Evolutionary conservation across 2,113 vertebrate species (phyloP), one percentile per base, ranked within the genome.

Genomic region (Nycticorax nycticorax): DNA sequence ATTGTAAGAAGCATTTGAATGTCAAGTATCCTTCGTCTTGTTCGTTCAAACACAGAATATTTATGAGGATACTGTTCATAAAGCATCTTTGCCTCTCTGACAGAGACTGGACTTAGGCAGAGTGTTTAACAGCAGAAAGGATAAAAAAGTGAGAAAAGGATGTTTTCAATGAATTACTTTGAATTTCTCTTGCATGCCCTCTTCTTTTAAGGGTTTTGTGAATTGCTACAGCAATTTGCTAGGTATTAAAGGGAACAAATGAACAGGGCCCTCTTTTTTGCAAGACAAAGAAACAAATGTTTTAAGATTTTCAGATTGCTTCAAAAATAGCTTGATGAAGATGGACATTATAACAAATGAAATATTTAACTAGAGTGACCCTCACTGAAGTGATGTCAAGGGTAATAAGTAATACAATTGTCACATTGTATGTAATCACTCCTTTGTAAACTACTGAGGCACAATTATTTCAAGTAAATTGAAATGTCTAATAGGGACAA

Each of bases 341-440:
- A 95, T 84, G 84, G 93, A 94, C 93, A 48, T 94, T 75, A 55
- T 39, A 94, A 88, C 84, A 95, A 96, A 95, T 80, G 91, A 89
- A 97, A 97, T 95, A 91, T 93, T 93, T 93, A 95, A 93, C 93
- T 93, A 72, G 94, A 91, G 78, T 95, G 92, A 96, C 94, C 95
- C 94, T 80, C 62, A 41, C 79, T 95, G 89, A 93, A 93, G 82
- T 78, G 93, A 96, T 95, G 95, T 94, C 93, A 95, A 92, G 94
- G 79, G 88, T 88, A 88, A 94, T 93, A 96, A 97, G 83, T 95
- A 96, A 96, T 93, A 88, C 95, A 92, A 60, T 92, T 96, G 93
- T 93, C 85, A 94, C 82, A 73, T 92, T 93, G 89, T 92, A 30
- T 97, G 95, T 56, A 96, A 88, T 95, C 94, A 85, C n/a, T 92